Conservation (phyloP, 2,888 invertebrate species). For the Arrhopalites spinosus region DNA sequence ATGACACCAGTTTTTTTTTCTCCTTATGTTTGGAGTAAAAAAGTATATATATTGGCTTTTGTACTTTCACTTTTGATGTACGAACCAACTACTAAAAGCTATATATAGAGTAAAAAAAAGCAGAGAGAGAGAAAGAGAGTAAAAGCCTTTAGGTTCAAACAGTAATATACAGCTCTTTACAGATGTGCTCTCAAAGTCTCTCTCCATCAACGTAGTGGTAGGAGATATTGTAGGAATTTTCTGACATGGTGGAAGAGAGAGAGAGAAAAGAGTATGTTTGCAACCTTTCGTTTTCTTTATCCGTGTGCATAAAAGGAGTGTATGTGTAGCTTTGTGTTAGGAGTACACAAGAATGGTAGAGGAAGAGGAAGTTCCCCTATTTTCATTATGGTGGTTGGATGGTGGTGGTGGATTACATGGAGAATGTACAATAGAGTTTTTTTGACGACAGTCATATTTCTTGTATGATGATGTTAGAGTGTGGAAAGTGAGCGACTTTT, state of each 20-base stretch:
- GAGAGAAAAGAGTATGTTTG: neutral
- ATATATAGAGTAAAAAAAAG: too few relatives aligned
- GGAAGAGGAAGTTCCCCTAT: neutral
- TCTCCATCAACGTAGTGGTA: too few relatives aligned
- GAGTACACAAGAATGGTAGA: neutral
- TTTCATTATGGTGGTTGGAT: neutral
- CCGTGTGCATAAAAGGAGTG: neutral
- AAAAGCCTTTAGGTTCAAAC: too few relatives aligned
- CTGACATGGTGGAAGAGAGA: too few relatives aligned
- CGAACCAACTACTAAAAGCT: too few relatives aligned
- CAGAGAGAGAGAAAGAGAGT: too few relatives aligned
- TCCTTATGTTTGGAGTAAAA: neutral
- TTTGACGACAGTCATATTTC: constrained; percentile 25
- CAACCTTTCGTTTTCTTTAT: neutral
- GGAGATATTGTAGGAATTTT: too few relatives aligned
- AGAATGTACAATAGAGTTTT: constrained; percentile 3
- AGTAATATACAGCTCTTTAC: too few relatives aligned
- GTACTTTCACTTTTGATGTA: too few relatives aligned
- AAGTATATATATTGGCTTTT: neutral
- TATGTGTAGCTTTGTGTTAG: neutral
- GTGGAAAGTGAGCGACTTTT: constrained; percentile 21
- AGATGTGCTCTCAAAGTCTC: too few relatives aligned
- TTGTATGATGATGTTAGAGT: constrained; percentile 19
- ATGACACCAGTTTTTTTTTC: constrained; percentile 1
- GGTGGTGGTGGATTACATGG: constrained; percentile 4